phyloP scores from a whole-genome alignment of 2,888 invertebrate species.

The Pollenia griseotomentosa region DNA sequence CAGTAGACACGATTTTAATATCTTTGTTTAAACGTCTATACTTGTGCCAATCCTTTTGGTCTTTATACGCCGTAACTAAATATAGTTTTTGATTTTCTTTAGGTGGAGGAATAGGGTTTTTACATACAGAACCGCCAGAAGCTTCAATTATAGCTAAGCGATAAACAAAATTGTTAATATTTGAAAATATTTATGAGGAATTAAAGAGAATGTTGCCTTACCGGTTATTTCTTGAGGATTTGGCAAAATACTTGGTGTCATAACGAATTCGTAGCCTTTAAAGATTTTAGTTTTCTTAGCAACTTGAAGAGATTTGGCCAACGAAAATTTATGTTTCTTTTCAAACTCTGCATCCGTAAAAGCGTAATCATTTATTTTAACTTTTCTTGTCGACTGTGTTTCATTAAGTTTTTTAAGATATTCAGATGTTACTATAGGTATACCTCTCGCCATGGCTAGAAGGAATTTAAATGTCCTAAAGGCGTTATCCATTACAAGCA shows the following conservation, averaged over 20 bases:
- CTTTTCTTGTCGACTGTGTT: slow-evolving; percentile 56
- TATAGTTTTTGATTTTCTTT: slow-evolving; percentile 74
- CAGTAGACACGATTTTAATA: slow-evolving; percentile 76
- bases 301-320: slow-evolving; percentile 74
- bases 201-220: slow-evolving; percentile 44
- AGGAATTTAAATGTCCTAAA: slow-evolving; percentile 87
- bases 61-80: slow-evolving; percentile 75
- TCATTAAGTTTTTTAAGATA: slow-evolving; percentile 76
- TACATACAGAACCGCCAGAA: slow-evolving; percentile 75
- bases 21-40: slow-evolving; percentile 74
- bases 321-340: slow-evolving; percentile 76
- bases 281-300: slow-evolving; percentile 75
- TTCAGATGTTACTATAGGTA: slow-evolving; percentile 85
- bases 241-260: slow-evolving; percentile 77
- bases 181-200: neutral
- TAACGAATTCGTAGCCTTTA: slow-evolving; percentile 75
- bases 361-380: slow-evolving; percentile 60
- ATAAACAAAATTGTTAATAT: too few species aligned
- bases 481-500: slow-evolving; percentile 85
- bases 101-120: slow-evolving; percentile 46
- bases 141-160: slow-evolving; percentile 76
- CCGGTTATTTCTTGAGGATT: slow-evolving; percentile 76
- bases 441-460: slow-evolving; percentile 86
- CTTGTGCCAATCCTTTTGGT: slow-evolving; percentile 77
- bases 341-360: slow-evolving; percentile 76